Conservation (phyloP, 2,888 invertebrate species). For the Achlya flavicornis region DNA sequence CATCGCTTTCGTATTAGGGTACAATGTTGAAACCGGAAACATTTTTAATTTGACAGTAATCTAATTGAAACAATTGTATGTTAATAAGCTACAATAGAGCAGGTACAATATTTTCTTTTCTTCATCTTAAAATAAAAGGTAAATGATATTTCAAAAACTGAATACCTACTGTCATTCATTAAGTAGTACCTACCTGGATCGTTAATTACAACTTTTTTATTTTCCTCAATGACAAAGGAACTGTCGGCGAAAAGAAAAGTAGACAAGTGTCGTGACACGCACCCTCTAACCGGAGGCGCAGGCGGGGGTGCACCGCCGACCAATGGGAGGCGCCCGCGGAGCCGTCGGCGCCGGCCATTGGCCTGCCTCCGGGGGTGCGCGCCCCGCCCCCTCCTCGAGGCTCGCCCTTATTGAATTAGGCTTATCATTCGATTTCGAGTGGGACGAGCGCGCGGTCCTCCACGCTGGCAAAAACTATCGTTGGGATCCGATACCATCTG, state of each 20-base stretch:
- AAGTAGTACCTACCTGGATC: slow-evolving; percentile 79
- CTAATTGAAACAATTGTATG: no score
- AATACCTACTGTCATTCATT: slow-evolving; percentile 73
- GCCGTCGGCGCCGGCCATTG: slow-evolving; percentile 61
- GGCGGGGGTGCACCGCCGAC: slow-evolving; percentile 54
- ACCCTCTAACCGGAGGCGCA: slow-evolving; percentile 64
- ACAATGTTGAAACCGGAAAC: no score
- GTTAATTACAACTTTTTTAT: slow-evolving; percentile 84
- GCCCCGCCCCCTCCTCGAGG: slow-evolving; percentile 81
- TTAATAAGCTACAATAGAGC: no score
- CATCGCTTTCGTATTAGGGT: no score
- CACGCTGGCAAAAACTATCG: slow-evolving; percentile 72
- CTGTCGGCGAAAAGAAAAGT: slow-evolving; percentile 84
- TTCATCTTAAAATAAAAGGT: neutral
- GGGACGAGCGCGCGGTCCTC: slow-evolving; percentile 81
- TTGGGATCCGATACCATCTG: slow-evolving; percentile 77
- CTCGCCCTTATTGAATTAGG: slow-evolving; percentile 90
- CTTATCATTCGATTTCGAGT: slow-evolving; percentile 88
- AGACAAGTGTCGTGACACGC: slow-evolving; percentile 84
- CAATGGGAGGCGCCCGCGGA: slow-evolving; percentile 58
- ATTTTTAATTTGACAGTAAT: no score
- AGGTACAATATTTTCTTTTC: neutral
- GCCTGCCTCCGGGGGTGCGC: slow-evolving; percentile 70
- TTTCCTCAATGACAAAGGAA: slow-evolving; percentile 84
- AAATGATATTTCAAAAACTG: slow-evolving; percentile 34